These are phyloP conservation scores for Diabrotica balteata DNA, from an alignment of 2,888 invertebrate species.

Conservation along the genomic window DNA sequence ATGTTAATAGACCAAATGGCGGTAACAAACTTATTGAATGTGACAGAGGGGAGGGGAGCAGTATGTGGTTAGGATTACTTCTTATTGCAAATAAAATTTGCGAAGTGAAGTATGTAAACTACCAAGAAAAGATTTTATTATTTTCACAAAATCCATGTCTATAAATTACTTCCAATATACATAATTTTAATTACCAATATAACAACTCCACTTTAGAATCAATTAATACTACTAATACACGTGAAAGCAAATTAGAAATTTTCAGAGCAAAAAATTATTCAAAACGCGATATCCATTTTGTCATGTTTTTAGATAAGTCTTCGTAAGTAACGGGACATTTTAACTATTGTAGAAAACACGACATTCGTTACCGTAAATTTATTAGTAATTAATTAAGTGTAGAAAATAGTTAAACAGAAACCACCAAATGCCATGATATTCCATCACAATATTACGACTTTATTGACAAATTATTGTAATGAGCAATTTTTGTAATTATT, in stretches of 20 bases:
- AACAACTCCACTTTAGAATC: slow-evolving; percentile 4
- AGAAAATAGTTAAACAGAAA: too few species aligned
- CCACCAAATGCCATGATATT: too few species aligned
- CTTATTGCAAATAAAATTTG: too few species aligned
- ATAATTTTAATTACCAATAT: slow-evolving; percentile 1
- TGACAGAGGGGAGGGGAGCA: too few species aligned
- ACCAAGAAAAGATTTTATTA: background rate
- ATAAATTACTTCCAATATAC: slow-evolving; percentile 3
- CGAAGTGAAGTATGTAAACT: background rate
- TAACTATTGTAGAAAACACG: background rate
- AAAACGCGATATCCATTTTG: slow-evolving; percentile 7
- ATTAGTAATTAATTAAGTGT: too few species aligned
- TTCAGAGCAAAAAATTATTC: slow-evolving; percentile 21
- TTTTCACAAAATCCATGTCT: slow-evolving; percentile 4
- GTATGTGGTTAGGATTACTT: too few species aligned
- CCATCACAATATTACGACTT: too few species aligned
- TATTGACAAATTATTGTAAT: too few species aligned
- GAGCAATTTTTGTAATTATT: too few species aligned
- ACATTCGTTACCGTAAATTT: too few species aligned
- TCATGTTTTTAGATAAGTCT: slow-evolving; percentile 3
- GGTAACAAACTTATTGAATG: too few species aligned
- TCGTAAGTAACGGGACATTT: background rate
- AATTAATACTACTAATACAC: slow-evolving; percentile 19
- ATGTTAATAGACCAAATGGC: too few species aligned
- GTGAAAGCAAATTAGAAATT: slow-evolving; percentile 24